These are phyloP conservation scores for Drosophila histrio DNA, from an alignment of 2,888 invertebrate species.

Conservation along the genomic window DNA sequence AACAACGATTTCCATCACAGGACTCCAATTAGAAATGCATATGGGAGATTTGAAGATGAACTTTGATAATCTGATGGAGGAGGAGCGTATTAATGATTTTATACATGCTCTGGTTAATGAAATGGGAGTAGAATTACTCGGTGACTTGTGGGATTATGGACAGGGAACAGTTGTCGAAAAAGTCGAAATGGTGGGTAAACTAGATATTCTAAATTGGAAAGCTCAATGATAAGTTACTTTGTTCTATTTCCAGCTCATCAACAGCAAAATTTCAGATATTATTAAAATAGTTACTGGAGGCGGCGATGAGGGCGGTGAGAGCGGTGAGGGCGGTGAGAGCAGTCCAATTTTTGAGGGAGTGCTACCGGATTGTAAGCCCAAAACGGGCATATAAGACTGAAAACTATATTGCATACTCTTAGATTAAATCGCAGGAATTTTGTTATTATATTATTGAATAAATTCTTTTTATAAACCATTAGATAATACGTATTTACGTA, in stretches of 20 bases:
- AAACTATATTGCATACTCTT: not conserved
- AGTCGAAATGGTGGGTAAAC: conserved; percentile 63
- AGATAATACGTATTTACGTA: conserved; percentile 17
- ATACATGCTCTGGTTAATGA: conserved; percentile 79
- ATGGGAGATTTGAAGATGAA: conserved; percentile 69
- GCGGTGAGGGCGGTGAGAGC: conserved; percentile 51
- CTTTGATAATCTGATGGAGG: conserved; percentile 75
- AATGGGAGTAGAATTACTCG: conserved; percentile 77
- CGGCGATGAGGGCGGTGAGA: conserved; percentile 40
- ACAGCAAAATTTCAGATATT: conserved; percentile 66
- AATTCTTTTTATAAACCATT: conserved; percentile 23
- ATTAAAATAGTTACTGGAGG: conserved; percentile 66
- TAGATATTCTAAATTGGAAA: not conserved
- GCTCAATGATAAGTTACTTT: not conserved
- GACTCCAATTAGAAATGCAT: conserved; percentile 67
- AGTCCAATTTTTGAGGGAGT: conserved; percentile 78
- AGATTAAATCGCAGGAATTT: not conserved
- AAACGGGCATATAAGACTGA: conserved; percentile 36
- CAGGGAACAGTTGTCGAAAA: conserved; percentile 50
- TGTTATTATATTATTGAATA: not conserved
- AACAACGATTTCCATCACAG: conserved; percentile 58
- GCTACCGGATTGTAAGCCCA: conserved; percentile 75
- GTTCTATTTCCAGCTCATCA: conserved; percentile 65
- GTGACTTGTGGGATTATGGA: conserved; percentile 77
- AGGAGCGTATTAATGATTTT: conserved; percentile 77